Percentiles rank a stretch among this genome's conserved stretches.
phyloP scores from a whole-genome alignment of 2,888 invertebrate species.

The Sialis fuliginosa region DNA sequence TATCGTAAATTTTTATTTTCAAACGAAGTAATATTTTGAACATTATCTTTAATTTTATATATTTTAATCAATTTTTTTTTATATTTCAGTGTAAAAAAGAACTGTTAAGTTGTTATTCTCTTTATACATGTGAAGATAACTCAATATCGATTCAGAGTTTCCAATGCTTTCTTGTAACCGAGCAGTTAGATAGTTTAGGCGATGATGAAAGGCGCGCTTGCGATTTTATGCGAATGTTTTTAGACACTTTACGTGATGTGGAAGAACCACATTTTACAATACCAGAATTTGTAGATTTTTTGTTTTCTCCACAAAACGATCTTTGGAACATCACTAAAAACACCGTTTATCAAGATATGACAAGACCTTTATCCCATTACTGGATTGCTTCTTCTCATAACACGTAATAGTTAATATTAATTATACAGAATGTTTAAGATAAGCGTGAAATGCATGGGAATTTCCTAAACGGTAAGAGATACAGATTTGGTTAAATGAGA shows the following conservation, averaged over 20 bases:
- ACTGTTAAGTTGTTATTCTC: constrained; percentile 37
- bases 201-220: constrained; percentile 47
- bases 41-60: constrained; percentile 2
- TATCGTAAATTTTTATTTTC: constrained; percentile 75
- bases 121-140: constrained; percentile 43
- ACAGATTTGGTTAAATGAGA: too few relatives aligned
- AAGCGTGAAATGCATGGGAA: too few relatives aligned
- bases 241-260: constrained; percentile 71
- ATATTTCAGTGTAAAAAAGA: constrained; percentile 41
- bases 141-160: constrained; percentile 54
- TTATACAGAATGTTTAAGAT: too few relatives aligned
- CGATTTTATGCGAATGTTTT: constrained; percentile 63
- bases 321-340: constrained; percentile 68
- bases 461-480: too few relatives aligned
- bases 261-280: constrained; percentile 72
- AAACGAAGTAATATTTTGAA: constrained; percentile 41
- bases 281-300: constrained; percentile 75
- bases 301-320: constrained; percentile 87
- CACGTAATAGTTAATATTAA: too few relatives aligned
- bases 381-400: constrained; percentile 97
- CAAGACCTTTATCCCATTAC: constrained; percentile 70
- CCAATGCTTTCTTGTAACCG: constrained; percentile 47
- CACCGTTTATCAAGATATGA: constrained; percentile 76
- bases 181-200: constrained; percentile 49
- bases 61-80: constrained; percentile 1